phyloP scores from a whole-genome alignment of 2,797 vertebrate species.

The Aselliscus stoliczkanus region DNA sequence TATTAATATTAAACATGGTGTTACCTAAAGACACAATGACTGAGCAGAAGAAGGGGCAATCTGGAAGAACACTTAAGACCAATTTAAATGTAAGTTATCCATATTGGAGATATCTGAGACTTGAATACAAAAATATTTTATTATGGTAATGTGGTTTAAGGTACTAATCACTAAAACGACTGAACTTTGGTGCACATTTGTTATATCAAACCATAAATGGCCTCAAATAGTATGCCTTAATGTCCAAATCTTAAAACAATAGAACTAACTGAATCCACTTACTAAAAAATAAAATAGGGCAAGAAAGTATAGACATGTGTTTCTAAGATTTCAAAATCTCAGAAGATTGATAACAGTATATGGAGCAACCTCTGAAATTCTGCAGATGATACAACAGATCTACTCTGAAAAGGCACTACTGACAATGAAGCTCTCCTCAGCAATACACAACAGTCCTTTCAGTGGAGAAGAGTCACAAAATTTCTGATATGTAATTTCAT shows the following conservation, averaged over 20 bases:
- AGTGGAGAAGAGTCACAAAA: not conserved
- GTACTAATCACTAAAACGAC: slow-evolving; percentile 13
- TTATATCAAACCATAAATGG: not conserved
- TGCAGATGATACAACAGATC: not conserved
- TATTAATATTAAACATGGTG: not conserved
- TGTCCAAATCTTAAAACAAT: not conserved
- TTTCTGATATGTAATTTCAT: not conserved
- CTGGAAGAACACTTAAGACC: not conserved
- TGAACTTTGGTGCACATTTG: not conserved
- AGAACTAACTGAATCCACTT: not conserved
- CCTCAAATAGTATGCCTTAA: not conserved
- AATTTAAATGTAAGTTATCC: slow-evolving; percentile 4
- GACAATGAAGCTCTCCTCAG: not conserved
- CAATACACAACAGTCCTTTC: not conserved
- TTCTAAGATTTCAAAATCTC: slow-evolving; percentile 26
- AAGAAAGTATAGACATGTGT: not conserved
- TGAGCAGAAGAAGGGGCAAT: not conserved
- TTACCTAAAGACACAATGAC: not conserved
- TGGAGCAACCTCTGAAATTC: not conserved
- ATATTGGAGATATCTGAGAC: not conserved
- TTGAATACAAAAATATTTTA: slow-evolving; percentile 20
- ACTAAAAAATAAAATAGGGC: not conserved
- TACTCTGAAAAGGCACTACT: not conserved
- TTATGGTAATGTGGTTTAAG: not conserved
- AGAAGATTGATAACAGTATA: not conserved